Evolutionary conservation across 2,888 invertebrate genomes (phyloP).

Genomic region (Thysanoteuthis rhombus): DNA sequence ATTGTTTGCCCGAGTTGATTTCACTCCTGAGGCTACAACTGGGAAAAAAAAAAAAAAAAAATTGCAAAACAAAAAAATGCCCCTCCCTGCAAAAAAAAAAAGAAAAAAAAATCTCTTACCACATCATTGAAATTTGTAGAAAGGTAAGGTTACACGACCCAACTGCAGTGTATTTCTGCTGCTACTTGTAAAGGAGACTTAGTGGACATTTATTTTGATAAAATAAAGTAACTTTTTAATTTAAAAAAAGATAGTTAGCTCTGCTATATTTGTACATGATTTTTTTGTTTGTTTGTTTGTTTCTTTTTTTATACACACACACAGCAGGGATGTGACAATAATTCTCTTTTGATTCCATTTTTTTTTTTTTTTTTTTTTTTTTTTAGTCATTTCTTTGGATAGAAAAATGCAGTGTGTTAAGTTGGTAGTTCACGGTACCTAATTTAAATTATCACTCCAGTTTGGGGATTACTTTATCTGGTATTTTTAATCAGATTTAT

Average conservation of each 20-base stretch:
- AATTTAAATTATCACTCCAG: no score
- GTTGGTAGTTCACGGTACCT: background rate
- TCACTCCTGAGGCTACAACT: background rate
- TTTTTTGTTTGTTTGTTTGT: background rate
- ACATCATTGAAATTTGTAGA: constrained; percentile 28
- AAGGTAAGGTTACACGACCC: constrained; percentile 21
- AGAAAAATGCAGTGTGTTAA: background rate
- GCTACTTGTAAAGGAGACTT: constrained; percentile 20
- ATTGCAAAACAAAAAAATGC: background rate
- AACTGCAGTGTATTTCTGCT: constrained; percentile 18
- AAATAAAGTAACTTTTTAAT: constrained; percentile 30
- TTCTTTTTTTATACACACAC: background rate
- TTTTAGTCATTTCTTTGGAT: no score
- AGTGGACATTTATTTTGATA: constrained; percentile 31
- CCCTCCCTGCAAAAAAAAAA: background rate
- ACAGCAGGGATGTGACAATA: background rate
- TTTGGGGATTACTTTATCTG: no score
- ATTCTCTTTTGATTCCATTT: background rate
- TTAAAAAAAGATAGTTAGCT: constrained; percentile 23
- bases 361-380: no score
- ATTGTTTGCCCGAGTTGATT: background rate
- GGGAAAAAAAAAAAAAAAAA: background rate
- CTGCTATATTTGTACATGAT: background rate
- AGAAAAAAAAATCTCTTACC: background rate
- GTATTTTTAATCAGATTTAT: no score